phyloP scores from a whole-genome alignment of 2,888 invertebrate genomes.

The Callyntrura sp. region DNA sequence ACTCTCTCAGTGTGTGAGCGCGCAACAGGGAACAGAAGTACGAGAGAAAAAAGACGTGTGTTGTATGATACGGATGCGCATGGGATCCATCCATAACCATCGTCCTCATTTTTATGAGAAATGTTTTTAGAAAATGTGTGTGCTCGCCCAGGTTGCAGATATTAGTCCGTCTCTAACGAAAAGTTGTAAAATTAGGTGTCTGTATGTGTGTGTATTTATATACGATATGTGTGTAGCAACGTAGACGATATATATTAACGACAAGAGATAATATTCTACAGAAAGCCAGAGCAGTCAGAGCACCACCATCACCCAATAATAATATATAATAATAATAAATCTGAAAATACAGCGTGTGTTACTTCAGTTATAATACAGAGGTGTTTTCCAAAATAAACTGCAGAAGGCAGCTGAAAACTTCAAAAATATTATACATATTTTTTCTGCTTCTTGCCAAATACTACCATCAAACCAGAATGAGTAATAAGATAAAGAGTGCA shows the following conservation, averaged over 20 bases:
- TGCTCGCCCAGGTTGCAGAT: neutral
- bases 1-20: too few species aligned
- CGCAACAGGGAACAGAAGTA: too few species aligned
- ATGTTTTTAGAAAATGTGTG: neutral
- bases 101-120: slow-evolving; percentile 11
- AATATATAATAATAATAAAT: too few species aligned
- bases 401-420: too few species aligned
- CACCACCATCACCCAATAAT: neutral
- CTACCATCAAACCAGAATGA: too few species aligned
- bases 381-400: too few species aligned
- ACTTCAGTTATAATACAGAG: neutral
- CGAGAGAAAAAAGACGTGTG: too few species aligned
- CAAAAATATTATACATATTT: too few species aligned
- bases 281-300: neutral
- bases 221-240: neutral
- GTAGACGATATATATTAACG: slow-evolving; percentile 16
- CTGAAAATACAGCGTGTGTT: neutral
- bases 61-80: neutral
- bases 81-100: slow-evolving; percentile 8
- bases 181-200: neutral
- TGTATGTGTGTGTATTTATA: too few species aligned
- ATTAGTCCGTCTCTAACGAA: neutral
- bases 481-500: too few species aligned
- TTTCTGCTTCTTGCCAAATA: too few species aligned
- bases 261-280: slow-evolving; percentile 51